Evolutionary conservation across 2,888 invertebrate species (phyloP), one percentile per base, ranked within the genome.

Genomic region (Agrotis ipsilon): DNA sequence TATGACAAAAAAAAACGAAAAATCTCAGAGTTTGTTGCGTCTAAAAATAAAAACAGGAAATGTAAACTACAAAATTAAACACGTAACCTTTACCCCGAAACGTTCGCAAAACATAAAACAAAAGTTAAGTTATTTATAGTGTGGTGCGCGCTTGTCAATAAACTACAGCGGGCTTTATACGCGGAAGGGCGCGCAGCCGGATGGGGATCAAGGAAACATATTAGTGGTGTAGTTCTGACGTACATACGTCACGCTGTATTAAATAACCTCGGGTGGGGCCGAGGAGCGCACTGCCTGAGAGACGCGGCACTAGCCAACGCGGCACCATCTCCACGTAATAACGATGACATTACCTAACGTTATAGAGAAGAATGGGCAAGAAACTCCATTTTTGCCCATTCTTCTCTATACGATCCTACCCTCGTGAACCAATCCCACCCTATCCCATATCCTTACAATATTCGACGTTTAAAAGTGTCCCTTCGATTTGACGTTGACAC

Each of bases 241-340:
- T 71, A 80, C 72, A 85, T 87, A 92, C 93, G 92, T 92, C 93
- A 92, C 87, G 87, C 85, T 88, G 86, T 92, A 91, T 93, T 90
- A 94, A 92, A 93, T 92, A 92, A 88, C 88, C 89, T 88, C 88
- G 90, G 90, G 90, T 90, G 90, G 88, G 89, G 91, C 90, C 89
- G 86, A 45, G 88, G 87, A 86, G 84, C 81, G 78, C 71, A 45
- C 49, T 58, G 51, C 51, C 58, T 77, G 75, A 74, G 81, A 89
- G 88, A 88, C 85, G 86, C 81, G 78, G 75, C 81, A 82, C 83
- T 87, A 94, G 94, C 88, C 93, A 89, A 93, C 92, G 87, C 89
- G 94, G 94, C 94, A 91, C 93, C 94, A 85, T 80, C 81, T 67
- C 68, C 68, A 39, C 52, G 27, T 18, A 18, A 14, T 27, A 58